phyloP scores from a whole-genome alignment of 2,113 vertebrate species.

The Chloebia gouldiae region DNA sequence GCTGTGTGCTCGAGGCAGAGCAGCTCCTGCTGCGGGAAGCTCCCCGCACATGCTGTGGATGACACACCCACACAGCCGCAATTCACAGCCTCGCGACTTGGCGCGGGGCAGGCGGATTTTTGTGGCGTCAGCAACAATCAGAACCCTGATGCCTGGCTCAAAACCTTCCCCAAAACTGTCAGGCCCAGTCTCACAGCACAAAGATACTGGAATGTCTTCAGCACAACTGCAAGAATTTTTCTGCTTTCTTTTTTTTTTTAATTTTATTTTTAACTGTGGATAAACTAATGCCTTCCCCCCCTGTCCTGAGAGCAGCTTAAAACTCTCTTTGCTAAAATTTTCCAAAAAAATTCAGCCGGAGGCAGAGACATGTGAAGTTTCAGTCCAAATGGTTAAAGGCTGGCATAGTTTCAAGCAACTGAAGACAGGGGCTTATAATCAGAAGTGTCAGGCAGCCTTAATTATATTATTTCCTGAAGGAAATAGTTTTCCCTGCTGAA shows the following conservation, averaged over 20 bases:
- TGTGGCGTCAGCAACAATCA: neutral
- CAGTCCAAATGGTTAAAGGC: conserved; percentile 62
- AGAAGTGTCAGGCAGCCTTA: conserved; percentile 65
- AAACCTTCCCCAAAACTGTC: neutral
- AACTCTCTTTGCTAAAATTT: conserved; percentile 39
- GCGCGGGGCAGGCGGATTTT: neutral
- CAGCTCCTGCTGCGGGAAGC: neutral
- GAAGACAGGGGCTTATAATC: conserved; percentile 65
- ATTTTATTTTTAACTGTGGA: neutral
- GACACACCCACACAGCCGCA: neutral
- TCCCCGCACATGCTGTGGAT: neutral
- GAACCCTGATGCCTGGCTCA: neutral
- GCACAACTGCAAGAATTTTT: neutral
- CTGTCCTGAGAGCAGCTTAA: conserved; percentile 8
- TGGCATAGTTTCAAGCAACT: conserved; percentile 50
- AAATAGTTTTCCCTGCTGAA: conserved; percentile 62
- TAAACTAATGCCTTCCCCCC: neutral
- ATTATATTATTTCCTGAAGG: conserved; percentile 67
- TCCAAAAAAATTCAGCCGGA: conserved; percentile 53
- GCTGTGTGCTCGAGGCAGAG: neutral
- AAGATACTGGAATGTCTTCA: neutral
- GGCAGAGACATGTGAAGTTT: conserved; percentile 59
- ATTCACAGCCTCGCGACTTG: neutral
- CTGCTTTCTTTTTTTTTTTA: neutral
- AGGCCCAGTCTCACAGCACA: neutral